Percentiles rank a stretch among this genome's conserved stretches.
phyloP scores from a whole-genome alignment of 2,797 vertebrate genomes.

The Petrocephalus sullivani region DNA sequence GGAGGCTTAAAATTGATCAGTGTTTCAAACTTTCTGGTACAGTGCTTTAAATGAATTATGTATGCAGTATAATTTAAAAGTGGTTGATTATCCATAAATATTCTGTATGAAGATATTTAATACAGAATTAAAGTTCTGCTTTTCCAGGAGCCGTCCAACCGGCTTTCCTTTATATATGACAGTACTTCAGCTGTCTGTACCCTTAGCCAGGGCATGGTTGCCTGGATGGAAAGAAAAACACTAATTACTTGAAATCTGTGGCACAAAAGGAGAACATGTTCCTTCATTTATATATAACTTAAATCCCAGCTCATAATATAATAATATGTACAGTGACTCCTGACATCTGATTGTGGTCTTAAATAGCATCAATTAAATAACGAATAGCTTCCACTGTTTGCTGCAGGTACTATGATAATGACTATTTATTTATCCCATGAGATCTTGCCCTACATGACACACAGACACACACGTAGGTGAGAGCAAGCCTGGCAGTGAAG shows the following conservation, averaged over 20 bases:
- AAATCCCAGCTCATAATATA: not conserved
- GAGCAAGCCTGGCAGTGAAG: not conserved
- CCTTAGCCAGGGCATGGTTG: not conserved
- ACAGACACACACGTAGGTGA: not conserved
- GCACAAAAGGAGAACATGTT: not conserved
- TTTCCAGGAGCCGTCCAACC: not conserved
- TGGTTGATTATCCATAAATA: not conserved
- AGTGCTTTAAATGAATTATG: not conserved
- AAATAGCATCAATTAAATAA: not conserved
- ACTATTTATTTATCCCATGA: not conserved
- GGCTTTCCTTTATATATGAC: not conserved
- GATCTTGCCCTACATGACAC: not conserved
- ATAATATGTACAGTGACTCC: not conserved
- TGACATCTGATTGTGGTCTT: not conserved
- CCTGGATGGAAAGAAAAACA: not conserved
- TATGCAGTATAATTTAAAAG: not conserved
- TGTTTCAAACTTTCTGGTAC: not conserved
- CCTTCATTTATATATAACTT: not conserved
- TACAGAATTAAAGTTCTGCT: not conserved
- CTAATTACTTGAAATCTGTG: not conserved
- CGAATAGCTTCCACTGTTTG: not conserved
- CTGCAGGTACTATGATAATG: not conserved
- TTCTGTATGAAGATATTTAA: not conserved
- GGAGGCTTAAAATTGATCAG: not conserved
- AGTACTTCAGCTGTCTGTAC: not conserved